Conservation (phyloP, 2,888 invertebrate genomes). For the Oscheius sp. region DNA sequence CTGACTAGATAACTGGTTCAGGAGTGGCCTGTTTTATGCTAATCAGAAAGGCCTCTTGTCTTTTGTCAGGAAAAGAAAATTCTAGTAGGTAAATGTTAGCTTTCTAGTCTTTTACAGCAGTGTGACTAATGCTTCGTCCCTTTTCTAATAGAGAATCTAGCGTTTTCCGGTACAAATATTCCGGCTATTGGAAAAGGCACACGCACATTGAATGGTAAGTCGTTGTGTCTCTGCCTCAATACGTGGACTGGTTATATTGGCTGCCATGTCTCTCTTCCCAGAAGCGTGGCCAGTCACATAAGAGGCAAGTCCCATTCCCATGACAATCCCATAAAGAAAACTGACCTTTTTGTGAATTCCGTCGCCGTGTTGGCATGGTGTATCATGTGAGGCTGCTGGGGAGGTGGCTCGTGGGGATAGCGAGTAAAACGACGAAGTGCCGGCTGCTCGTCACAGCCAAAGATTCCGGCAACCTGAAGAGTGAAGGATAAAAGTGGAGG, state of each 20-base stretch:
- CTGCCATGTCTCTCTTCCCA: background rate
- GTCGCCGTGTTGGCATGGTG: constrained; percentile 18
- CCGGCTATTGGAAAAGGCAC: background rate
- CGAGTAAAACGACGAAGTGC: constrained; percentile 50
- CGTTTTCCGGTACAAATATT: background rate
- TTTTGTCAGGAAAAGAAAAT: too few species aligned
- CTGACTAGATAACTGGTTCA: constrained; percentile 17
- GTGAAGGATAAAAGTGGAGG: background rate
- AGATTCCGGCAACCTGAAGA: constrained; percentile 56
- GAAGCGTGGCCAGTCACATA: background rate
- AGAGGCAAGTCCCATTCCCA: background rate
- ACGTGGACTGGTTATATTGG: background rate
- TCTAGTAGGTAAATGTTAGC: too few species aligned
- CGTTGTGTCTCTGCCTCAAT: too few species aligned
- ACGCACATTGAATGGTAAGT: background rate
- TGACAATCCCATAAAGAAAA: background rate
- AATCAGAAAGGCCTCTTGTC: background rate
- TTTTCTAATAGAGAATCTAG: too few species aligned
- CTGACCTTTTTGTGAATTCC: constrained; percentile 40
- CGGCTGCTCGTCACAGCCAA: constrained; percentile 52
- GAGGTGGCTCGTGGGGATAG: constrained; percentile 30
- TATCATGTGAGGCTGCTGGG: background rate
- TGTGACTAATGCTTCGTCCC: too few species aligned
- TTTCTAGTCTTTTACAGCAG: too few species aligned
- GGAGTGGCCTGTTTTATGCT: constrained; percentile 6